Conservation (phyloP, 1,140 invertebrate species). For the Camponotus floridanus region DNA sequence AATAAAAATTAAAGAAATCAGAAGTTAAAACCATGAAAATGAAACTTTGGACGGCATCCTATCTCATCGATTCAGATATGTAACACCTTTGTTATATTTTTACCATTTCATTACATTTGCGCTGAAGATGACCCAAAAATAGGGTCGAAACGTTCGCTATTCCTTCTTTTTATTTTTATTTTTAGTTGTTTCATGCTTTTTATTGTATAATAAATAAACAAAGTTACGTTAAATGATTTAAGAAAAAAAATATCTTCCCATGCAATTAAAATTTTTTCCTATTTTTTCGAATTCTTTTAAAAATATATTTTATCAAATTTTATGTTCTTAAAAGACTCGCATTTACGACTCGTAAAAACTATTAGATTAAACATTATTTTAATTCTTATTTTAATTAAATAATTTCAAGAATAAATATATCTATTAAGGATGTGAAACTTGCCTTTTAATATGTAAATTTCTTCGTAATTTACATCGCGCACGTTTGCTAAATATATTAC, state of each 20-base stretch:
- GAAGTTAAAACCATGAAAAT: no score
- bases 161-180: no score
- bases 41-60: no score
- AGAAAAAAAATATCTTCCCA: background rate
- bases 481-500: background rate
- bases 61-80: no score
- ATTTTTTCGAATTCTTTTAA: background rate
- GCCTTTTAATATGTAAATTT: background rate
- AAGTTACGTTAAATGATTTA: no score
- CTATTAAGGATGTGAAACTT: conserved; percentile 14
- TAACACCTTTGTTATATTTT: no score
- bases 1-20: no score
- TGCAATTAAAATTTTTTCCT: background rate
- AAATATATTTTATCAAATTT: background rate
- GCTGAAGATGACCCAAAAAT: no score
- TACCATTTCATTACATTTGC: no score
- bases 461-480: conserved; percentile 1
- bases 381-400: background rate
- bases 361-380: background rate
- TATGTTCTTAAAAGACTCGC: background rate
- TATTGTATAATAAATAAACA: no score
- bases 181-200: no score
- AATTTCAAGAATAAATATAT: background rate
- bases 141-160: no score
- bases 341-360: background rate